A percentile compares a stretch with the other conserved stretches of the same genome.
Conservation (phyloP, 1,140 invertebrate genomes). For the Odontomachus brunneus region DNA sequence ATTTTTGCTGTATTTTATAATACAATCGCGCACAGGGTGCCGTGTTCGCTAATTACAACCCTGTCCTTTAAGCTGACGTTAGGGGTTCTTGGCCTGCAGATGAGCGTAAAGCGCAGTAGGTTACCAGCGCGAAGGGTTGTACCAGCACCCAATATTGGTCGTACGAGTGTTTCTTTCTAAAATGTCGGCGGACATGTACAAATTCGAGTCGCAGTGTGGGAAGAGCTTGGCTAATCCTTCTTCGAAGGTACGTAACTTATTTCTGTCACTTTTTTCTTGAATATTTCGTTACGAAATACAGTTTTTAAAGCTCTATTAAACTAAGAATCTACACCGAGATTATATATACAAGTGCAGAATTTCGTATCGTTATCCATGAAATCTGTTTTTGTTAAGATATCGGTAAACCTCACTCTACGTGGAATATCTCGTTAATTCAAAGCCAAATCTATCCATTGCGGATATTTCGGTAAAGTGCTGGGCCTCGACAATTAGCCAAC, state of each 20-base stretch:
- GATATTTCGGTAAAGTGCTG: constrained; percentile 12
- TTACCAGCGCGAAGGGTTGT: constrained; percentile 63
- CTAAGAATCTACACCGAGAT: no score
- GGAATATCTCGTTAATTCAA: neutral
- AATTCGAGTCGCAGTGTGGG: constrained; percentile 59
- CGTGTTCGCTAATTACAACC: constrained; percentile 62
- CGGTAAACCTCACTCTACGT: neutral
- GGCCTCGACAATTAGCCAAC: neutral
- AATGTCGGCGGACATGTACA: constrained; percentile 68
- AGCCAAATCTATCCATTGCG: neutral
- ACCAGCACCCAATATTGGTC: constrained; percentile 63
- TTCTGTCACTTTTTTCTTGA: neutral
- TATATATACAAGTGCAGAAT: no score
- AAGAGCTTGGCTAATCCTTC: constrained; percentile 51
- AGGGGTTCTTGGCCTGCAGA: constrained; percentile 72
- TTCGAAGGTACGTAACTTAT: constrained; percentile 55
- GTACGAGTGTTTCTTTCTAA: constrained; percentile 47
- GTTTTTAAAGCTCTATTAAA: no score
- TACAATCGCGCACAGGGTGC: constrained; percentile 62
- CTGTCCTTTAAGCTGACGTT: constrained; percentile 63
- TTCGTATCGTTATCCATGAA: neutral
- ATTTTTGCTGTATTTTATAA: constrained; percentile 5
- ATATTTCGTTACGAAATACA: neutral
- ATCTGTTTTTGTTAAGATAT: constrained; percentile 19
- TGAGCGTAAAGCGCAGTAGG: constrained; percentile 68